phyloP scores from a whole-genome alignment of 2,797 vertebrate species.

The Sebastes itinus region DNA sequence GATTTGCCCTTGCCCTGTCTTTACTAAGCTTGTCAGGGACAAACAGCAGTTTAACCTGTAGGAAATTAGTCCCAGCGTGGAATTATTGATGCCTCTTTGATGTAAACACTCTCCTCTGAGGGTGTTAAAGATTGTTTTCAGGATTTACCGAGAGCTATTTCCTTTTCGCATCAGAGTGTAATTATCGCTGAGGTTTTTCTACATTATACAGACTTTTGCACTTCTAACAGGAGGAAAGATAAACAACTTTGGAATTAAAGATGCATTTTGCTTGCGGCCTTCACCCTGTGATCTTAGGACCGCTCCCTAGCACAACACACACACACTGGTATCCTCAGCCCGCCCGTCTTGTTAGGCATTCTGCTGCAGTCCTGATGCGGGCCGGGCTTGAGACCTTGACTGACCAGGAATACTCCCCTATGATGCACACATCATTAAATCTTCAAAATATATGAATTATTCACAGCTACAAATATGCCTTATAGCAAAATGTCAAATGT shows the following conservation, averaged over 20 bases:
- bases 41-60: constrained; percentile 59
- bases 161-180: constrained; percentile 44
- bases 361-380: constrained; percentile 53
- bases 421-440: constrained; percentile 75
- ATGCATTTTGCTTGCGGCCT: constrained; percentile 65
- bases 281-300: constrained; percentile 57
- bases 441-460: constrained; percentile 78
- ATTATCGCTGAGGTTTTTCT: constrained; percentile 60
- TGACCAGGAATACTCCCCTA: constrained; percentile 60
- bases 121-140: constrained; percentile 60
- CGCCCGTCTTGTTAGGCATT: constrained; percentile 66
- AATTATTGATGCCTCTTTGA: constrained; percentile 58
- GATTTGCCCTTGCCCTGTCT: constrained; percentile 6
- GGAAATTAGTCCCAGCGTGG: constrained; percentile 59
- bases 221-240: constrained; percentile 54
- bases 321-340: constrained; percentile 21
- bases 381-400: constrained; percentile 62
- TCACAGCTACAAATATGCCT: constrained; percentile 67
- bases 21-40: constrained; percentile 26
- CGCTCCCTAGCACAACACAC: not conserved
- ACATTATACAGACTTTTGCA: constrained; percentile 32
- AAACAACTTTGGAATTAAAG: constrained; percentile 72
- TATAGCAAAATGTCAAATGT: constrained; percentile 33
- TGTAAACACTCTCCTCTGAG: constrained; percentile 59
- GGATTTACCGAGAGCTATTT: constrained; percentile 60